Conservation (phyloP, 2,888 invertebrate genomes). For the Dasypolia templi region DNA sequence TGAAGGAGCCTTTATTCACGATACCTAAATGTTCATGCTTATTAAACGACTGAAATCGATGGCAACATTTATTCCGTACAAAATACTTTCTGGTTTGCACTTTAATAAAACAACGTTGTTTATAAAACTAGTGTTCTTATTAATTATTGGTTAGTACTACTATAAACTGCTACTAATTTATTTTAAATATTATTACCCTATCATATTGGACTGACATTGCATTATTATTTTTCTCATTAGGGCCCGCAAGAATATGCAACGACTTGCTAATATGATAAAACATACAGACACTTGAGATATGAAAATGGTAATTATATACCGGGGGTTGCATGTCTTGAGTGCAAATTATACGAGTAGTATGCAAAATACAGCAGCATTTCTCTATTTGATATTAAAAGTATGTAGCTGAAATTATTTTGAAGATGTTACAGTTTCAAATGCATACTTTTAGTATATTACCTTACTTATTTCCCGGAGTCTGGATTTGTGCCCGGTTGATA, state of each 20-base stretch:
- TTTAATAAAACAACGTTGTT: no score
- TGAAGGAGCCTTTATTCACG: not conserved
- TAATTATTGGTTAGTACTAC: not conserved
- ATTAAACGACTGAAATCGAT: not conserved
- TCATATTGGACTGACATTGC: no score
- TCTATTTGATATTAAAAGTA: constrained; percentile 18
- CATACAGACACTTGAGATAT: constrained; percentile 22
- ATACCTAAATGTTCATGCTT: not conserved
- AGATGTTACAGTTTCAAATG: not conserved
- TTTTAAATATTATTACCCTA: no score
- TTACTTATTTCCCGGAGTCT: no score
- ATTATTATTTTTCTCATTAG: no score
- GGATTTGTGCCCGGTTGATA: no score
- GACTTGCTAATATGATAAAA: no score
- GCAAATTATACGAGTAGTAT: constrained; percentile 34
- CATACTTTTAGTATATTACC: not conserved
- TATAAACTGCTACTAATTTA: no score
- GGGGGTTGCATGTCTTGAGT: constrained; percentile 3
- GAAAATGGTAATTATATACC: constrained; percentile 36
- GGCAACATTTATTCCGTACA: not conserved
- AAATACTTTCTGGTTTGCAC: not conserved
- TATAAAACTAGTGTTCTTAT: no score
- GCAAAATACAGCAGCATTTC: constrained; percentile 9
- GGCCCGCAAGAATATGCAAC: no score
- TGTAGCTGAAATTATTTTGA: constrained; percentile 23